Base-by-base conservation (phyloP, 2,113 vertebrate species). In the Capreolus pygargus region DNA sequence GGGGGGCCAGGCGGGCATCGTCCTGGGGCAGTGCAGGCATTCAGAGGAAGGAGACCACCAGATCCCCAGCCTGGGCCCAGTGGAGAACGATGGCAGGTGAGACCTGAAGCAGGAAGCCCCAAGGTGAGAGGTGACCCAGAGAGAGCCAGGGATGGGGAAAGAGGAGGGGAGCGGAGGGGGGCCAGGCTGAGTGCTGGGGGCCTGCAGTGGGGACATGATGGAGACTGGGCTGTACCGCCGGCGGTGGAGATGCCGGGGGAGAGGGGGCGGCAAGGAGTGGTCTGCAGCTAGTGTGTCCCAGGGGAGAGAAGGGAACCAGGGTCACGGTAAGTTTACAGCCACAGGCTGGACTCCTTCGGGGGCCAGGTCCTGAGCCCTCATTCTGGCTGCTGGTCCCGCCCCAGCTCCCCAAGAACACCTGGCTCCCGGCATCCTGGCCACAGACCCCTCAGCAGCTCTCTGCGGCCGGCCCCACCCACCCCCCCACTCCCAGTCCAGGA, bases 401-500 rank as follows among this genome's bases (percentile, higher is more conserved):
- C 28, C 15, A 33, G 16, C 16, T 79, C 78, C 76, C 76, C 0
- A 4, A 47, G 76, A 47, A 30, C 45, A 47, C 76, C 36, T 43
- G 36, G n/a, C 70, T 74, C 36, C 36, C 13, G 21, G 36, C 8
- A 0, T 19, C 27, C 15, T 50, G n/a, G 67, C 19, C 67, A 70
- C n/a, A 79, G 76, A 50, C 28, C 45, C 76, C 28, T 17, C 45
- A 17, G 76, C 76, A 50, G 76, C 45, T 79, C 55, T 60, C 55
- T 43, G 27, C 1, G 4, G 55, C 55, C 12, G 10, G n/a, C 19
- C 19, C n/a, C 28, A 1, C 7, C 39, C n/a, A 1, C n/a, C n/a
- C 15, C 2, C 83, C 39, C 10, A 39, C 52, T 13, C 21, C 76
- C 76, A 47, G 14, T 17, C 58, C 86, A 27, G 60, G 36, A 43